Evolutionary conservation across 2,113 vertebrate species (phyloP), one percentile per base, ranked within the genome.

Genomic region (Sceloporus tristichus): DNA sequence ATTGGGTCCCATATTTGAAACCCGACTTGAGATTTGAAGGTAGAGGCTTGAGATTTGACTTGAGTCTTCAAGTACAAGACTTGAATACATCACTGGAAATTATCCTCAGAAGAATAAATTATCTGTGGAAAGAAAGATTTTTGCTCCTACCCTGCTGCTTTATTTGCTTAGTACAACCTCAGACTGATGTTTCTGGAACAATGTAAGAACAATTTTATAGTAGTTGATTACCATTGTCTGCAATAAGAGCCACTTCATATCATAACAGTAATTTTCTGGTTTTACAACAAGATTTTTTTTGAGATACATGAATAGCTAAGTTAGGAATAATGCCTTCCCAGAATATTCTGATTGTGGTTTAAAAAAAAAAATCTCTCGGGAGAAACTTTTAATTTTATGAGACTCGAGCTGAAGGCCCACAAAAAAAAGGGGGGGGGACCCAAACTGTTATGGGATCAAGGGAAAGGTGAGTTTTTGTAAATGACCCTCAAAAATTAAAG

Each of bases 131-230:
- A 48, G 59, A 18, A 82, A 42, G 79, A 56, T 2, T 9, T 9
- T 34, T 79, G 8, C 4, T n/a, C 81, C 85, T 42, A 14, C 2
- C 2, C 13, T 68, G 19, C 70, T 59, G 38, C 19, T 90, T 80
- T 87, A 59, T 90, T 8, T 29, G 14, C 38, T 90, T 68, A 10
- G 82, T 79, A 34, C 89, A 90, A 87, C 40, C 42, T 16, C 8
- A 65, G 27, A 19, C 6, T 42, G 2, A 66, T 68, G 76, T 66
- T 88, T 88, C 86, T 92, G 90, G 86, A 93, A 94, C 87, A 78
- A 80, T 59, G 90, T 89, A 82, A 48, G 83, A 68, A 14, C 13
- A 34, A 16, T 59, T 34, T 59, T 66, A 1, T 79, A 14, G 74
- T 75, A 9, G 79, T 89, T 79, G 11, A 5, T 66, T 89, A 86